Evolutionary conservation across 2,797 vertebrate species (phyloP).

Genomic region (Nyctibius grandis): DNA sequence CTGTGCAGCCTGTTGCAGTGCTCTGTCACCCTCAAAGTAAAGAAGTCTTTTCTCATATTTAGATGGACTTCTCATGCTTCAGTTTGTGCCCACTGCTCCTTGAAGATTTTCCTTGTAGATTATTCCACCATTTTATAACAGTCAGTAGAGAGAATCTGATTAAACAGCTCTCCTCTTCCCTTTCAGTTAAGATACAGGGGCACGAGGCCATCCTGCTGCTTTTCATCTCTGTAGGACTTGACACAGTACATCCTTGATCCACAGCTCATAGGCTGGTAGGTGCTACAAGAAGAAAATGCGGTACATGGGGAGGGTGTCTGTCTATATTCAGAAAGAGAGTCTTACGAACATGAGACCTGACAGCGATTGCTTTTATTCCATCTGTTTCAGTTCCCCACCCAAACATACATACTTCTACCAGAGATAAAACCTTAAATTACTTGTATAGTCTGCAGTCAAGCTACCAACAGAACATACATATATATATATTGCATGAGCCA

Average conservation of each 20-base stretch:
- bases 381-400: conserved; percentile 56
- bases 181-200: neutral
- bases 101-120: neutral
- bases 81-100: too few species aligned
- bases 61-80: too few species aligned
- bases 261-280: neutral
- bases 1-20: too few species aligned
- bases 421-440: conserved; percentile 45
- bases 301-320: neutral
- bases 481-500: conserved; percentile 21
- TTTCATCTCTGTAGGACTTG: neutral
- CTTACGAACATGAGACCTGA: conserved; percentile 23
- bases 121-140: neutral
- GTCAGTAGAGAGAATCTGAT: neutral
- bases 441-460: conserved; percentile 13
- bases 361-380: conserved; percentile 19
- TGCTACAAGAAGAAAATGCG: neutral
- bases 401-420: conserved; percentile 28
- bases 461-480: conserved; percentile 22
- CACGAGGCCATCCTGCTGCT: neutral
- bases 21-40: too few species aligned
- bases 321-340: neutral
- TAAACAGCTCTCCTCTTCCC: neutral
- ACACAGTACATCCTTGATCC: neutral
- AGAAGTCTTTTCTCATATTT: too few species aligned